These are phyloP conservation scores for Pyrgus malvae DNA, from an alignment of 2,888 invertebrate genomes.

Conservation along the genomic window DNA sequence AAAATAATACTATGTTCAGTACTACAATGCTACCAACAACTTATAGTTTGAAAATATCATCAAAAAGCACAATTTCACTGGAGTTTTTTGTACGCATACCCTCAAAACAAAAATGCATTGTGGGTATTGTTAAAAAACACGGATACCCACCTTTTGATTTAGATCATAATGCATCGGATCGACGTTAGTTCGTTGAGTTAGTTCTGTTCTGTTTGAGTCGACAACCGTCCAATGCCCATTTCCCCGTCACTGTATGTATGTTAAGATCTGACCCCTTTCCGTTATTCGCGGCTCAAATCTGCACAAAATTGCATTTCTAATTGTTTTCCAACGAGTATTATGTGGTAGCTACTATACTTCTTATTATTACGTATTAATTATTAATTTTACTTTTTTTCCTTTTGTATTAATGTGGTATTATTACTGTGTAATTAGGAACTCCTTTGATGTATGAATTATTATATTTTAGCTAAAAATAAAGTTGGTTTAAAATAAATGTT, in stretches of 20 bases:
- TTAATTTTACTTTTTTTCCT: conserved; percentile 38
- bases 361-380: conserved; percentile 45
- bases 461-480: conserved; percentile 83
- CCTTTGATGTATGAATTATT: conserved; percentile 82
- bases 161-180: conserved; percentile 1
- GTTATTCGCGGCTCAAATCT: conserved; percentile 6
- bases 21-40: no score
- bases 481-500: conserved; percentile 76
- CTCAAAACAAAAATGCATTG: no score
- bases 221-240: conserved; percentile 69
- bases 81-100: no score
- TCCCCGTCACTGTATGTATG: conserved; percentile 42
- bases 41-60: no score
- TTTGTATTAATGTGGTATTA: conserved; percentile 69
- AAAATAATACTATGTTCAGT: no score
- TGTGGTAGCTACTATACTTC: conserved; percentile 59
- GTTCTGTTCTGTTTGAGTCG: conserved; percentile 33
- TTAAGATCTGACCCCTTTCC: conserved; percentile 53
- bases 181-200: conserved; percentile 4
- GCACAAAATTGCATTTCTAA: conserved; percentile 34
- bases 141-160: no score
- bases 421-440: conserved; percentile 74
- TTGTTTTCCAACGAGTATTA: conserved; percentile 46
- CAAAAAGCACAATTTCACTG: no score
- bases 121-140: no score